phyloP scores from a whole-genome alignment of 2,888 invertebrate genomes.

The Trichogramma evanescens region DNA sequence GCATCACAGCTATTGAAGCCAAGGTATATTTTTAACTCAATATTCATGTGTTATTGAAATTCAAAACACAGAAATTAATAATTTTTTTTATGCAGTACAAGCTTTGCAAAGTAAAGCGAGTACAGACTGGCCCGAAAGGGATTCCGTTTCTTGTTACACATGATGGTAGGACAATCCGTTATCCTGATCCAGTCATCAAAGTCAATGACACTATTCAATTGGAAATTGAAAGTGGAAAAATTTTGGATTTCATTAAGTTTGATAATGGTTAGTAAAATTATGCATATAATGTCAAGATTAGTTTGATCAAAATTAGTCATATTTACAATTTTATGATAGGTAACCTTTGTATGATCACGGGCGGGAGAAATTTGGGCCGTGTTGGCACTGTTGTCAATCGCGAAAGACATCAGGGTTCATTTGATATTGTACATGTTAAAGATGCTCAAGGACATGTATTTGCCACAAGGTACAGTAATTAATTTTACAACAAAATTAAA shows the following conservation, averaged over 20 bases:
- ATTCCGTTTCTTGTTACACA: slow-evolving; percentile 94
- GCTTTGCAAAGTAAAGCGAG: slow-evolving; percentile 88
- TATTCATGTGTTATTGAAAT: slow-evolving; percentile 3
- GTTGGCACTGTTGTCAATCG: slow-evolving; percentile 95
- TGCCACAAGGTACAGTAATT: slow-evolving; percentile 74
- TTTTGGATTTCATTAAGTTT: slow-evolving; percentile 96
- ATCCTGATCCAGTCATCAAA: slow-evolving; percentile 96
- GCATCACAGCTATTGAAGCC: slow-evolving; percentile 95
- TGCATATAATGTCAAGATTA: slow-evolving; percentile 5
- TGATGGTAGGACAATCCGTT: slow-evolving; percentile 96
- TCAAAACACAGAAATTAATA: slow-evolving; percentile 20
- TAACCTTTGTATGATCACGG: slow-evolving; percentile 99
- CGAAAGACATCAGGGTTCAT: slow-evolving; percentile 97
- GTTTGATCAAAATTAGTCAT: neutral
- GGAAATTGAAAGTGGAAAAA: slow-evolving; percentile 88
- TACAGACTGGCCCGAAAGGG: slow-evolving; percentile 87
- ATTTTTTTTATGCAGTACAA: slow-evolving; percentile 72
- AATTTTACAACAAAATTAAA: slow-evolving; percentile 8
- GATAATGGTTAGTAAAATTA: slow-evolving; percentile 67
- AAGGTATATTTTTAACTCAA: slow-evolving; percentile 57
- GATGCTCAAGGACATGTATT: slow-evolving; percentile 95
- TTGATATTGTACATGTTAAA: slow-evolving; percentile 98
- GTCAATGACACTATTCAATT: slow-evolving; percentile 94
- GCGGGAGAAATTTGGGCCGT: slow-evolving; percentile 98
- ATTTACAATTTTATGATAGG: slow-evolving; percentile 52